These are phyloP conservation scores for Oreotrochilus melanogaster DNA, from an alignment of 2,113 vertebrate species.

Conservation along the genomic window DNA sequence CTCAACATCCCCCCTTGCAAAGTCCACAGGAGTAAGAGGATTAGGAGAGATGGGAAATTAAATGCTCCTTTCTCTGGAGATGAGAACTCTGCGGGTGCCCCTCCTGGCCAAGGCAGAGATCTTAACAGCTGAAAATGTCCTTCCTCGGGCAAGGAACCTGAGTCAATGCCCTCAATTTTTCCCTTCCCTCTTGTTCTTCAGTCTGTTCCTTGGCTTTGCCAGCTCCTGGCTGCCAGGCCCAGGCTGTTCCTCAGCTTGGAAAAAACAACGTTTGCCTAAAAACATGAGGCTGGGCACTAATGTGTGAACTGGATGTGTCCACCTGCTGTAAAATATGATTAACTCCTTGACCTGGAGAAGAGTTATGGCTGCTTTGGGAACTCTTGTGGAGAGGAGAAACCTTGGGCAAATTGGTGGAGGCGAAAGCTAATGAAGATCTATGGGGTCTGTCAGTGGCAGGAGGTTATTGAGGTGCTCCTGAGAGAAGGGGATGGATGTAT, in stretches of 20 bases:
- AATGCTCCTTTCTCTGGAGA: conserved; percentile 10
- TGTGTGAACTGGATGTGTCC: background rate
- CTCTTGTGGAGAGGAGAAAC: background rate
- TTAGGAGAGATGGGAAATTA: conserved; percentile 17
- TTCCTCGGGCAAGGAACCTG: background rate
- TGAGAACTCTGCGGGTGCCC: background rate
- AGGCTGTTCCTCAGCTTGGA: background rate
- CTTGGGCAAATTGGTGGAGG: background rate
- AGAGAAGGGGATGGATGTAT: background rate
- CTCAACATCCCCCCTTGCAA: conserved; percentile 27
- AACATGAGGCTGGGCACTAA: background rate
- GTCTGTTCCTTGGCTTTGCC: background rate
- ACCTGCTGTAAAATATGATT: background rate
- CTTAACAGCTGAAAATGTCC: background rate
- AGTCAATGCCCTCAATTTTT: accelerated
- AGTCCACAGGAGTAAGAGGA: conserved; percentile 52
- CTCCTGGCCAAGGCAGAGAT: background rate
- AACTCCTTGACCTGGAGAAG: background rate
- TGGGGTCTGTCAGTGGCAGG: background rate
- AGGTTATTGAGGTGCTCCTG: conserved; percentile 19
- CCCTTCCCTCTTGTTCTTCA: background rate
- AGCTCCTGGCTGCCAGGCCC: background rate
- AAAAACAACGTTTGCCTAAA: background rate
- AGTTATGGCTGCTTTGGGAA: background rate
- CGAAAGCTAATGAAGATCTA: conserved; percentile 27